Conservation (phyloP, 2,888 invertebrate genomes). For the Andrena bicolor region DNA sequence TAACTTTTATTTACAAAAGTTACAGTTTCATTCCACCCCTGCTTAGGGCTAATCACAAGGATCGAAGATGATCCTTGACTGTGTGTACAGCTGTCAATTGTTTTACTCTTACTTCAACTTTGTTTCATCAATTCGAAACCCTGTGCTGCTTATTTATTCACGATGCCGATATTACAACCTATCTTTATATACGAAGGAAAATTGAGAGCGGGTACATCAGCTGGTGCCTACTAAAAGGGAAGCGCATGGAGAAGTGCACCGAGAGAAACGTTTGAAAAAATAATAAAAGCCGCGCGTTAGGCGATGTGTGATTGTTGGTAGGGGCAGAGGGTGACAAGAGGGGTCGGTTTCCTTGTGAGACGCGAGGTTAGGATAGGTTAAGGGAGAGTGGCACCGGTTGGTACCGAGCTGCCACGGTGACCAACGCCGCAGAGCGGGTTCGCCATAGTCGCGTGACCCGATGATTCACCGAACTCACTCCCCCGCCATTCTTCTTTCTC, state of each 20-base stretch:
- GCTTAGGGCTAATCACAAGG: too few species aligned
- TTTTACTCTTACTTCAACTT: too few species aligned
- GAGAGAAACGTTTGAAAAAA: constrained; percentile 25
- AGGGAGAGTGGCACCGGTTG: constrained; percentile 77
- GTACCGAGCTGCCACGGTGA: constrained; percentile 70
- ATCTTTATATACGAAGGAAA: too few species aligned
- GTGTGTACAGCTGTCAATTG: too few species aligned
- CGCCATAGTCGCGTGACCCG: constrained; percentile 82
- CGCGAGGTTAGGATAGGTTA: constrained; percentile 74
- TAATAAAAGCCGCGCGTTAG: constrained; percentile 15
- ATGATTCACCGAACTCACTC: constrained; percentile 79
- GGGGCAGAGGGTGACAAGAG: constrained; percentile 13
- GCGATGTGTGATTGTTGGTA: background rate
- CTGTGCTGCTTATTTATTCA: too few species aligned
- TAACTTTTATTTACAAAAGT: too few species aligned
- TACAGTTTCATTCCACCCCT: too few species aligned
- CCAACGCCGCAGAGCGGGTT: constrained; percentile 56
- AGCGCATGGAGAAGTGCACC: background rate
- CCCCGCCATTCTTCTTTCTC: constrained; percentile 50
- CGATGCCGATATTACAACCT: too few species aligned
- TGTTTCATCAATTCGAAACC: too few species aligned
- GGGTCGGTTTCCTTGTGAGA: constrained; percentile 64
- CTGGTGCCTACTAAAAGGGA: background rate
- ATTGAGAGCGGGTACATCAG: too few species aligned
- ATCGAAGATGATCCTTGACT: too few species aligned